These are phyloP conservation scores for Uropetala carovei DNA, from an alignment of 2,888 invertebrate genomes.

Conservation along the genomic window DNA sequence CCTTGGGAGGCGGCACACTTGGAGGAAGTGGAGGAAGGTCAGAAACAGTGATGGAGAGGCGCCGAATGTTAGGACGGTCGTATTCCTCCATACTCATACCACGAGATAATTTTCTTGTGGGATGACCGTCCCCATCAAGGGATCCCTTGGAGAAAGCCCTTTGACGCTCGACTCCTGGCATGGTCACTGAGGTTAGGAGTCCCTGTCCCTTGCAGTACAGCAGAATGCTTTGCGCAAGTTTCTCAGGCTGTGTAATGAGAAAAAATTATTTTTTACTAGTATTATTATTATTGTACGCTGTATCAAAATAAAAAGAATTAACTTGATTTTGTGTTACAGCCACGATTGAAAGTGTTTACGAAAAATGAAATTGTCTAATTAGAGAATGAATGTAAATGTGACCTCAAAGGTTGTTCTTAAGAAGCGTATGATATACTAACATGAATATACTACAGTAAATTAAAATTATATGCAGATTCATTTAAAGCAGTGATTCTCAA, in stretches of 20 bases:
- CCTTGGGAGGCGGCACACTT: constrained; percentile 58
- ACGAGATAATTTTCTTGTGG: constrained; percentile 75
- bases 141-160: constrained; percentile 80
- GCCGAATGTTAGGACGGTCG: constrained; percentile 86
- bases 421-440: too few species aligned
- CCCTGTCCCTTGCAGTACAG: constrained; percentile 94
- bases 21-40: constrained; percentile 67
- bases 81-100: constrained; percentile 90
- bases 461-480: too few species aligned
- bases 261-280: neutral
- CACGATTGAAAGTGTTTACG: too few species aligned
- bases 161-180: constrained; percentile 87
- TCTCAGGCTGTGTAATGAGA: constrained; percentile 83
- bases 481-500: too few species aligned
- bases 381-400: too few species aligned
- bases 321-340: neutral
- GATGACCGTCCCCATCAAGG: constrained; percentile 75
- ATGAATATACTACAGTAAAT: too few species aligned
- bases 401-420: too few species aligned
- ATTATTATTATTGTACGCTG: too few species aligned
- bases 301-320: neutral
- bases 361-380: too few species aligned
- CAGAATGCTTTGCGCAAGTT: constrained; percentile 89
- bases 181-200: constrained; percentile 86
- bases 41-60: constrained; percentile 81